Conservation (phyloP, 2,888 invertebrate species). For the Laspeyria flexula region DNA sequence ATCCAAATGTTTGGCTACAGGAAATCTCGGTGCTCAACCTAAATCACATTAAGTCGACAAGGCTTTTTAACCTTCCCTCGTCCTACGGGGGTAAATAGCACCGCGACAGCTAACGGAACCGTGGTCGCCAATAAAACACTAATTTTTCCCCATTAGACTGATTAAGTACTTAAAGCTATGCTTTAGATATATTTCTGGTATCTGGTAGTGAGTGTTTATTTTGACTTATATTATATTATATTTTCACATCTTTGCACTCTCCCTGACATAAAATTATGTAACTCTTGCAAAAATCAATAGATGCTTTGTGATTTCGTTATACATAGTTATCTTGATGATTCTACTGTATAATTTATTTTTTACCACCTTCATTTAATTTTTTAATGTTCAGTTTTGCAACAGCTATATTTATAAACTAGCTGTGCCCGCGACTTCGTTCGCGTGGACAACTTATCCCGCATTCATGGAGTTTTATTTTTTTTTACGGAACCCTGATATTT, state of each 20-base stretch:
- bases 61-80: slow-evolving; percentile 58
- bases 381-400: too few species aligned
- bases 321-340: too few species aligned
- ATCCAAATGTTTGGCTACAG: slow-evolving; percentile 47
- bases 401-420: too few species aligned
- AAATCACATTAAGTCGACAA: slow-evolving; percentile 64
- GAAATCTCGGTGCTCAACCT: slow-evolving; percentile 55
- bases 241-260: not conserved
- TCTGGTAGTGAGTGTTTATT: not conserved
- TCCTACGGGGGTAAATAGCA: slow-evolving; percentile 60
- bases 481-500: too few species aligned
- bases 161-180: slow-evolving; percentile 21
- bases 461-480: too few species aligned
- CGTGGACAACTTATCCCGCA: too few species aligned
- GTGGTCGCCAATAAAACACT: slow-evolving; percentile 74
- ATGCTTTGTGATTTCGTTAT: too few species aligned
- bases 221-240: not conserved
- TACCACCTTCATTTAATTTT: too few species aligned
- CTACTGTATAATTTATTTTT: too few species aligned
- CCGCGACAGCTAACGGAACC: slow-evolving; percentile 59
- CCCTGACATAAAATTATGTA: too few species aligned
- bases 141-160: slow-evolving; percentile 61
- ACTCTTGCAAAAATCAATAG: too few species aligned
- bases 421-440: too few species aligned
- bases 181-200: not conserved